Evolutionary conservation across 2,113 vertebrate genomes (phyloP).

Genomic region (Rhineura floridana): DNA sequence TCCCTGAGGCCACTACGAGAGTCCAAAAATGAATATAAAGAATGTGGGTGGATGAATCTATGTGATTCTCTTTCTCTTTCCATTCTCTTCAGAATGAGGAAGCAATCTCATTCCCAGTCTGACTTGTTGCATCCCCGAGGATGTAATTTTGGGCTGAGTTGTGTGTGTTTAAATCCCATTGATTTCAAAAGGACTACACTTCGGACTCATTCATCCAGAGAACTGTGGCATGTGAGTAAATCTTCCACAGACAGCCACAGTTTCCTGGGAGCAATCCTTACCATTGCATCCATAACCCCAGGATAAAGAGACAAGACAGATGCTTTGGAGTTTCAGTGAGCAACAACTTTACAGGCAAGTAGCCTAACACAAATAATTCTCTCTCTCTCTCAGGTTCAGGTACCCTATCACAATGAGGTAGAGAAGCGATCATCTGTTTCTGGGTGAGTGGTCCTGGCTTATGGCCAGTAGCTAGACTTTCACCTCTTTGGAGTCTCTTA

Average conservation of each 20-base stretch:
- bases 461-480: too few species aligned
- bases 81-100: too few species aligned
- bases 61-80: too few species aligned
- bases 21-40: background rate
- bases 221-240: background rate
- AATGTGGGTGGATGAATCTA: background rate
- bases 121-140: background rate
- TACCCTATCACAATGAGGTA: too few species aligned
- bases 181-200: background rate
- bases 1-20: background rate
- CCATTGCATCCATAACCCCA: background rate
- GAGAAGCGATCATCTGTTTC: too few species aligned
- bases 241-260: background rate
- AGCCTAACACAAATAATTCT: too few species aligned
- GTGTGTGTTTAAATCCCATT: background rate
- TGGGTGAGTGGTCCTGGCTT: too few species aligned
- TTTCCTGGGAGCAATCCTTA: background rate
- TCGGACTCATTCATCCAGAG: background rate
- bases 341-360: too few species aligned
- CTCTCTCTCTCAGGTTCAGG: too few species aligned
- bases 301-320: background rate
- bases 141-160: background rate
- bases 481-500: too few species aligned
- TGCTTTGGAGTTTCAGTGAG: background rate
- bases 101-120: background rate